Evolutionary conservation across 2,888 invertebrate genomes (phyloP), one percentile per base, ranked within the genome.

Genomic region (Chironomus riparius): DNA sequence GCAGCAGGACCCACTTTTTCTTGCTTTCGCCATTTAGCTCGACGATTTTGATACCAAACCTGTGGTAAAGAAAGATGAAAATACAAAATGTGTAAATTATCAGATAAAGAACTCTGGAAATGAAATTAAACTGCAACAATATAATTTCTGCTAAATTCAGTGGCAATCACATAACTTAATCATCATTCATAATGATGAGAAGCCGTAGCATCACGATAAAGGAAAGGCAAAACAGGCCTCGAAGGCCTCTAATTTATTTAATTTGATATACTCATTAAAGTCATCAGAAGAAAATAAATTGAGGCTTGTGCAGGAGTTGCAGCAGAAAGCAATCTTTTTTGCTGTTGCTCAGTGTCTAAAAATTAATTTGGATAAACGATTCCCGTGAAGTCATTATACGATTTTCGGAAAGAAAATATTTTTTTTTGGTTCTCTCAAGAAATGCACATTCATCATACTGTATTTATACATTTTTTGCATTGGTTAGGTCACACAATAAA

Each of bases 11-110:
- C 95, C 76, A 95, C 94, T 84, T 94, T 95, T 84, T 95, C 95
- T 81, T 94, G 94, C 81, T 95, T 95, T 61, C 95, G 88, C 95
- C 95, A 95, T 85, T 95, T 95, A 69, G 95, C 95, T 61, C 95
- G 87, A 1, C 95, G 88, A 83, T 95, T 95, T 86, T 95, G 65
- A 22, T 65, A 65, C 65, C 65, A 65, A 65, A 65, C 65, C 65
- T 65, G 4, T 1, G 24, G 1, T 13, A 24, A 65, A 65, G 2
- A 13, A 18, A 65, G 4, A 65, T n/a, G n/a, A 65, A 24, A 65
- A 65, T 2, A 18, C 4, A 13, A 65, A 65, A 24, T 10, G n/a
- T 62, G 18, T 62, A 62, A 62, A 62, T 21, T 21, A n/a, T 21
- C 62, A 18, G 18, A n/a, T n/a, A 56, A 15, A 15, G 56, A 56